Conservation (phyloP, 2,888 invertebrate species). For the Drosophila ustulata region DNA sequence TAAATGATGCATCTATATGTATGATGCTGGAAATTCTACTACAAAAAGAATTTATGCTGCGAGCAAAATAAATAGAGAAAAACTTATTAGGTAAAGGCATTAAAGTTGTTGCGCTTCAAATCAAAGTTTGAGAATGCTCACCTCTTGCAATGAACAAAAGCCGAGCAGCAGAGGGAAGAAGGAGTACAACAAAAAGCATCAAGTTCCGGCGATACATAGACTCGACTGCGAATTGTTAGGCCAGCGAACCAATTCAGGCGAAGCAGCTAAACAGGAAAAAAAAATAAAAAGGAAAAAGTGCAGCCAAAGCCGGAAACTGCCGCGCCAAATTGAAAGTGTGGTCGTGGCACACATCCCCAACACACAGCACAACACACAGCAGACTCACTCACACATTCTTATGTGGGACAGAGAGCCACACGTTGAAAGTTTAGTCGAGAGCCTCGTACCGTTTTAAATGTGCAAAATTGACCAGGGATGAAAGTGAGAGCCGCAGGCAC, state of each 20-base stretch:
- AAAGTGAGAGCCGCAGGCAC: constrained; percentile 42
- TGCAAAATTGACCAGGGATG: constrained; percentile 51
- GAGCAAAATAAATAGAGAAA: neutral
- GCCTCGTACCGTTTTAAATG: constrained; percentile 60
- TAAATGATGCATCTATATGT: constrained; percentile 27
- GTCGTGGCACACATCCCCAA: constrained; percentile 11
- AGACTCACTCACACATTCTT: constrained; percentile 6
- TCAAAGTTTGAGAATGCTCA: constrained; percentile 32
- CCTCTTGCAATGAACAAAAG: constrained; percentile 5
- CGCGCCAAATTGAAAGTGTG: constrained; percentile 68
- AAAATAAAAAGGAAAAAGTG: constrained; percentile 20
- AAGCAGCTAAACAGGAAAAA: neutral
- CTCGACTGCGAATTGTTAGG: constrained; percentile 35
- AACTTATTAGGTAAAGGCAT: constrained; percentile 8
- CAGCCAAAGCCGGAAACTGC: constrained; percentile 54
- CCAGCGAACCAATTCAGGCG: constrained; percentile 42
- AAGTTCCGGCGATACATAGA: constrained; percentile 42
- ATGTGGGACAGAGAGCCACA: constrained; percentile 3
- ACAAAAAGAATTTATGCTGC: neutral
- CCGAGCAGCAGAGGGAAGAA: constrained; percentile 9
- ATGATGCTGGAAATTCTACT: neutral
- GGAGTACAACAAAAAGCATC: constrained; percentile 40
- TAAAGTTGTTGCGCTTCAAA: constrained; percentile 39
- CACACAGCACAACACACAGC: neutral
- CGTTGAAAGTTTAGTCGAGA: constrained; percentile 20